Conservation (phyloP, 1,140 invertebrate genomes). For the Rhynchophorus ferrugineus region DNA sequence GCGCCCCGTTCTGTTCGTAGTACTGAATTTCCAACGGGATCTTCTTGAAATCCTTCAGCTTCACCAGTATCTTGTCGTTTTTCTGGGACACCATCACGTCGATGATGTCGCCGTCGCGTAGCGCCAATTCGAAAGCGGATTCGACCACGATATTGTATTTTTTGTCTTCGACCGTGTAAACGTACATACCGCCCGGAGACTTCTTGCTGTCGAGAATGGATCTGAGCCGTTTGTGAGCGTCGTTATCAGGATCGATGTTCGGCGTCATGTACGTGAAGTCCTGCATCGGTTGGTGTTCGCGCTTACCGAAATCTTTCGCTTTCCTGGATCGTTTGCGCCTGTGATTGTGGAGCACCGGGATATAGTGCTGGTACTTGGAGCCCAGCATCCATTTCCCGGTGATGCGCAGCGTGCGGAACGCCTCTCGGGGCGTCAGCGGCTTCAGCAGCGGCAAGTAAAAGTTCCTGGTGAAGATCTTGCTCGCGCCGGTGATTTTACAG, state of each 20-base stretch:
- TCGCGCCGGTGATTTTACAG: constrained; percentile 75
- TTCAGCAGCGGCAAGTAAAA: constrained; percentile 78
- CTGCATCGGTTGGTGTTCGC: constrained; percentile 55
- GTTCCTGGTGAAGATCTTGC: constrained; percentile 68
- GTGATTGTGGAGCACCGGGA: constrained; percentile 61
- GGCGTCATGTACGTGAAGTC: constrained; percentile 70
- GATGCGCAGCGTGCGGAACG: constrained; percentile 69
- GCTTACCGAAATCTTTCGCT: constrained; percentile 53
- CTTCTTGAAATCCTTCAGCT: constrained; percentile 62
- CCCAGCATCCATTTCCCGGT: constrained; percentile 57
- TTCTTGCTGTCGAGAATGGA: constrained; percentile 56
- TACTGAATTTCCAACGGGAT: constrained; percentile 62
- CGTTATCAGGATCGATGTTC: constrained; percentile 54
- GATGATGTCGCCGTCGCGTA: constrained; percentile 66
- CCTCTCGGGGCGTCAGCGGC: constrained; percentile 72
- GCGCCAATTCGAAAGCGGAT: constrained; percentile 64
- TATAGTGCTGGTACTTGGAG: constrained; percentile 67
- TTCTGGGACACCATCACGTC: constrained; percentile 69
- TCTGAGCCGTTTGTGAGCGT: constrained; percentile 52
- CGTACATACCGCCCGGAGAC: constrained; percentile 53
- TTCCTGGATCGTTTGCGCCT: constrained; percentile 56
- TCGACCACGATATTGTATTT: constrained; percentile 68
- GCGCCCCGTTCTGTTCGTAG: constrained; percentile 43
- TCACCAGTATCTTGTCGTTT: constrained; percentile 62
- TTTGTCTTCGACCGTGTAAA: constrained; percentile 67